A percentile compares a stretch with the other conserved stretches of the same genome.
Evolutionary conservation across 2,888 invertebrate species (phyloP).

Genomic region (Coenonympha arcania): DNA sequence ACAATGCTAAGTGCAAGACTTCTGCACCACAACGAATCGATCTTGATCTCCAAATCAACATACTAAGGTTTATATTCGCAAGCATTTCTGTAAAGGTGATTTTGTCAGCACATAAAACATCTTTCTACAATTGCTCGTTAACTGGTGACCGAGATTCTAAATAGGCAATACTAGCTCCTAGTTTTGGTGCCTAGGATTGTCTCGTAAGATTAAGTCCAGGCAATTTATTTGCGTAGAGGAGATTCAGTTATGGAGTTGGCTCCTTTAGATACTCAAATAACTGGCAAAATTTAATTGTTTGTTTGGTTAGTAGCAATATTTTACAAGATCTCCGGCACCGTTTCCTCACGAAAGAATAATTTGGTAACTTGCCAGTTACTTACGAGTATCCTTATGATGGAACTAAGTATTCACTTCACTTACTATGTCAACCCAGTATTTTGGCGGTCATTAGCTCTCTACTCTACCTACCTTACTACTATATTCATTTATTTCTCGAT

Average conservation of each 20-base stretch:
- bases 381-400: too few species aligned
- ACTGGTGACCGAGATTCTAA: conserved; percentile 20
- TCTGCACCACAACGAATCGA: conserved; percentile 29
- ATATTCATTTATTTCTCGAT: too few species aligned
- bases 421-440: too few species aligned
- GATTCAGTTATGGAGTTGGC: neutral
- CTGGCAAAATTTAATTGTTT: neutral
- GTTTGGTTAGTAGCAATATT: too few species aligned
- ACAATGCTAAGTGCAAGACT: conserved; percentile 30
- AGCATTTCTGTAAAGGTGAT: conserved; percentile 5
- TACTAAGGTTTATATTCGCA: conserved; percentile 18
- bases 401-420: too few species aligned
- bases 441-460: too few species aligned
- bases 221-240: neutral
- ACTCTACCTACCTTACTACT: too few species aligned
- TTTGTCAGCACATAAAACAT: conserved; percentile 9
- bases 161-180: conserved; percentile 3
- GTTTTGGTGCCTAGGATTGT: neutral
- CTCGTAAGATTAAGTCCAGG: neutral
- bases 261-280: neutral
- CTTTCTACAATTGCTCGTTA: conserved; percentile 16
- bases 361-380: too few species aligned
- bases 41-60: conserved; percentile 35
- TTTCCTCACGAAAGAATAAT: too few species aligned
- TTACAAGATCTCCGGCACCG: too few species aligned